Evolutionary conservation across 2,113 vertebrate species (phyloP).

Genomic region (Mesocricetus auratus): DNA sequence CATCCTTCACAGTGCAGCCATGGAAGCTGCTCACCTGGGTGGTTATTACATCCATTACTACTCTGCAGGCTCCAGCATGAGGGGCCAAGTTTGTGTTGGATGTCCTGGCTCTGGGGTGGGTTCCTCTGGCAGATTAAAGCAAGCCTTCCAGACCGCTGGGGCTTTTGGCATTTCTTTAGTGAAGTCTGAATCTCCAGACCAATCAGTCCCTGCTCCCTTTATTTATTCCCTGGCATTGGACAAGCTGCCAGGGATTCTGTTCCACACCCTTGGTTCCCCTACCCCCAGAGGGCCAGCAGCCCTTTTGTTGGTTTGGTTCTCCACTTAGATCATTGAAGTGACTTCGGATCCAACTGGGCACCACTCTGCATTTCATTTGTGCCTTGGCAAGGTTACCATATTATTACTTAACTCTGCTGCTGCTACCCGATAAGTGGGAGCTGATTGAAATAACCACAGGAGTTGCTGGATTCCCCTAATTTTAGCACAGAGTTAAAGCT

Average conservation of each 20-base stretch:
- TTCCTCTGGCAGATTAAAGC: conserved; percentile 23
- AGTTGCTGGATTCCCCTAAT: conserved; percentile 82
- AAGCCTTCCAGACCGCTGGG: not conserved
- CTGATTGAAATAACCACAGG: conserved; percentile 84
- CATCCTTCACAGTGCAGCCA: not conserved
- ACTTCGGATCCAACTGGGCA: conserved; percentile 79
- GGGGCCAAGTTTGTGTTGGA: conserved; percentile 35
- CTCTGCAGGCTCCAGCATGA: not conserved
- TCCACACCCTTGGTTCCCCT: conserved; percentile 48
- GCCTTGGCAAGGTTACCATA: conserved; percentile 81
- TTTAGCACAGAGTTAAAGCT: conserved; percentile 83
- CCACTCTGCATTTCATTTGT: conserved; percentile 77
- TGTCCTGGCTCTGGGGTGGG: not conserved
- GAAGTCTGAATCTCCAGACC: conserved; percentile 26
- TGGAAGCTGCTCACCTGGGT: conserved; percentile 7
- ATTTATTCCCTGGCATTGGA: not conserved
- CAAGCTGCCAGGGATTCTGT: conserved; percentile 8
- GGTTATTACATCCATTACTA: not conserved
- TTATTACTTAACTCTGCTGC: conserved; percentile 82
- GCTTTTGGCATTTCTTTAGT: conserved; percentile 52
- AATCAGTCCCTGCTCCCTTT: not conserved
- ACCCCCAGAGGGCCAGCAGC: conserved; percentile 47
- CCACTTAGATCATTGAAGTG: conserved; percentile 78
- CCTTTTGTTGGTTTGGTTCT: conserved; percentile 74
- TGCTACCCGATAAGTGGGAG: conserved; percentile 81